Evolutionary conservation across 2,888 invertebrate species (phyloP).

Genomic region (Omphaloscelis lunosa): DNA sequence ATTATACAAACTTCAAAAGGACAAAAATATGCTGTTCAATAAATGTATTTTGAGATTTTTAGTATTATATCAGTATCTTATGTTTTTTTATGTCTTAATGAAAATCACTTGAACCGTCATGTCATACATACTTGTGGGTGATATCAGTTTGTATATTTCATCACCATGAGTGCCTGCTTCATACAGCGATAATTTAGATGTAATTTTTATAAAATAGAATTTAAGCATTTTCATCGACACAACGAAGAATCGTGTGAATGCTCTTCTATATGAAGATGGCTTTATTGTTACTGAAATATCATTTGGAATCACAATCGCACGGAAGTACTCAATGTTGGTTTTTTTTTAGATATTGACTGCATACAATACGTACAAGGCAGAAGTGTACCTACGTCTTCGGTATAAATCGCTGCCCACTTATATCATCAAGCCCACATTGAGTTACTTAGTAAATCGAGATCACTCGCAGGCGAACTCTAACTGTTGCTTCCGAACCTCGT

Average conservation of each 20-base stretch:
- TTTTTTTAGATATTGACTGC: conserved; percentile 15
- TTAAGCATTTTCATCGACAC: conserved; percentile 66
- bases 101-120: conserved; percentile 27
- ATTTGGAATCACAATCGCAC: conserved; percentile 4
- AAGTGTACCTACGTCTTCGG: conserved; percentile 19
- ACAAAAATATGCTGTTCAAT: conserved; percentile 43
- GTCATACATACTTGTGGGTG: conserved; percentile 53
- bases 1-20: conserved; percentile 33
- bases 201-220: conserved; percentile 63
- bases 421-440: conserved; percentile 53
- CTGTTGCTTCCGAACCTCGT: conserved; percentile 15
- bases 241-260: conserved; percentile 66
- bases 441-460: conserved; percentile 49
- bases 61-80: conserved; percentile 71
- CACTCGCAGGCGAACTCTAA: conserved; percentile 27
- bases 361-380: conserved; percentile 32
- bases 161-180: conserved; percentile 82
- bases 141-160: conserved; percentile 64
- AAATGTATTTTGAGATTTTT: conserved; percentile 68
- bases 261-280: conserved; percentile 56
- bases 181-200: conserved; percentile 69
- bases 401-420: conserved; percentile 43
- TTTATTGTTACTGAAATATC: conserved; percentile 20
- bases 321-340: conserved; percentile 13
- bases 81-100: conserved; percentile 40